These are phyloP conservation scores for Campoplex nolae DNA, from an alignment of 2,888 invertebrate species.

Conservation along the genomic window DNA sequence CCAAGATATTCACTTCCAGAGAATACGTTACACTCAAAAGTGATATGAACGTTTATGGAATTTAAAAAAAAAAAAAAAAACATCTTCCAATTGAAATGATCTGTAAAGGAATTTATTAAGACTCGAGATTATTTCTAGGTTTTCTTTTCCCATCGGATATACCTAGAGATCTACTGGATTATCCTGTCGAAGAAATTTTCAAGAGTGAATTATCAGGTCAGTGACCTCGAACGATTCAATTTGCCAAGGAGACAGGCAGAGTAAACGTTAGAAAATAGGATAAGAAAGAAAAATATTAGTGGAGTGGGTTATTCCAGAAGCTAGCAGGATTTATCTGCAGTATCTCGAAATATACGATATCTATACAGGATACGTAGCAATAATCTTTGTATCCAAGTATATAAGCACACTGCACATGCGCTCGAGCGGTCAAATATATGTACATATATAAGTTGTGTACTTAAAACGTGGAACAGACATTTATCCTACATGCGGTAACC, in stretches of 20 bases:
- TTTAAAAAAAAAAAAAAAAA: background rate
- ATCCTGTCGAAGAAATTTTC: constrained; percentile 25
- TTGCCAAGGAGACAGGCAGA: constrained; percentile 13
- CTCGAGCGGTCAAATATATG: background rate
- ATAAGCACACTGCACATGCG: background rate
- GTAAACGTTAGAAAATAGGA: constrained; percentile 12
- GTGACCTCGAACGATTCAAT: constrained; percentile 26
- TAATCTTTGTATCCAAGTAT: background rate
- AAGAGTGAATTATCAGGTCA: constrained; percentile 15
- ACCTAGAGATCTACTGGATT: background rate
- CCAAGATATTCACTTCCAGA: background rate
- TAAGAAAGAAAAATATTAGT: constrained; percentile 15
- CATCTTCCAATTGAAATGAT: background rate
- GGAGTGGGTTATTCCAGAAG: constrained; percentile 3
- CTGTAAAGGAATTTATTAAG: background rate
- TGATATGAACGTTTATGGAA: background rate
- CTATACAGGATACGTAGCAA: background rate
- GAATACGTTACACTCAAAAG: background rate
- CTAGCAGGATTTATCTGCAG: constrained; percentile 11
- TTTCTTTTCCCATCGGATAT: background rate
- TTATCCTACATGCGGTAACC: constrained; percentile 8
- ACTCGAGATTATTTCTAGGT: background rate
- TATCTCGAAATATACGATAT: constrained; percentile 12
- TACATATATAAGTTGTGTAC: constrained; percentile 3
- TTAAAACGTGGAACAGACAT: background rate